Conservation (phyloP, 2,113 vertebrate species). For the Microtus montanus region DNA sequence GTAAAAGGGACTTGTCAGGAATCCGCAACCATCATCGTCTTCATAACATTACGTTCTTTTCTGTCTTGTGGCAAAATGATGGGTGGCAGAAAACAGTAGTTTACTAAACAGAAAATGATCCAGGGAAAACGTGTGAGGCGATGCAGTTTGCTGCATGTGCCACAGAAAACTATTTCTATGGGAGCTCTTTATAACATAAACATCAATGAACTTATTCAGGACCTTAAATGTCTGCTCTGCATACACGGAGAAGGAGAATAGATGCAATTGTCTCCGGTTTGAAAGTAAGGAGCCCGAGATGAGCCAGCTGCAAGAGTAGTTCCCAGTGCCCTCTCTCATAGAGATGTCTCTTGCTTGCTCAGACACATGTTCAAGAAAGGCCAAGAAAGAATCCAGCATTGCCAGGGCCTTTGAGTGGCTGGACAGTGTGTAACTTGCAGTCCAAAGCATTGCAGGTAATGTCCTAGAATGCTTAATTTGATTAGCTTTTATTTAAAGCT, state of each 20-base stretch:
- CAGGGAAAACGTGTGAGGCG: slow-evolving; percentile 58
- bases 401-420: neutral
- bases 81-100: slow-evolving; percentile 65
- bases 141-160: slow-evolving; percentile 54
- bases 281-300: neutral
- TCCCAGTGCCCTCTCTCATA: neutral
- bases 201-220: slow-evolving; percentile 56
- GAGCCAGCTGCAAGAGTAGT: neutral
- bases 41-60: slow-evolving; percentile 71
- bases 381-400: neutral
- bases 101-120: slow-evolving; percentile 52
- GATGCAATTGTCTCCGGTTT: neutral
- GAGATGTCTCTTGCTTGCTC: neutral
- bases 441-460: neutral
- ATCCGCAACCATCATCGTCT: slow-evolving; percentile 60
- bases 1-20: slow-evolving; percentile 76
- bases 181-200: slow-evolving; percentile 61
- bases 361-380: neutral
- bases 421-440: neutral
- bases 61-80: slow-evolving; percentile 64
- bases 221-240: slow-evolving; percentile 8
- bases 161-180: slow-evolving; percentile 50
- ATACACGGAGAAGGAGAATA: neutral
- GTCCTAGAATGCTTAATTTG: neutral
- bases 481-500: slow-evolving; percentile 6